phyloP scores from a whole-genome alignment of 1,140 invertebrate species.

The Anadara kagoshimensis region DNA sequence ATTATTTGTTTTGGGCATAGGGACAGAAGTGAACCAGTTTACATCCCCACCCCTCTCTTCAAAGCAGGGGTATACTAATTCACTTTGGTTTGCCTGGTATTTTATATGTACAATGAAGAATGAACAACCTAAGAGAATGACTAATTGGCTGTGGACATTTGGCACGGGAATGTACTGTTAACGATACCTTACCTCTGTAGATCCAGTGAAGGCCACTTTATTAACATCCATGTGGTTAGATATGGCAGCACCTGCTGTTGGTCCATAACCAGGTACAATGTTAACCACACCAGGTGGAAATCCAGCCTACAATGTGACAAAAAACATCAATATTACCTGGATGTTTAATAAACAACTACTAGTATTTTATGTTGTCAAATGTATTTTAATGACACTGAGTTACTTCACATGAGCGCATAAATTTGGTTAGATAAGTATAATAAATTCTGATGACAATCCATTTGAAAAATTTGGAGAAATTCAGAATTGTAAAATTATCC shows the following conservation, averaged over 20 bases:
- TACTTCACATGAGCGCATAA: too few species aligned
- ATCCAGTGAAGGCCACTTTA: constrained; percentile 93
- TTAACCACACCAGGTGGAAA: constrained; percentile 91
- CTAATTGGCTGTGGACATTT: not conserved
- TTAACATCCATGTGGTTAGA: constrained; percentile 83
- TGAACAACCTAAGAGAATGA: not conserved
- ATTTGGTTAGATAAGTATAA: too few species aligned
- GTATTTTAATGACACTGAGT: too few species aligned
- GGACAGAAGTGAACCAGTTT: too few species aligned
- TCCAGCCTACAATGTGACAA: constrained; percentile 77
- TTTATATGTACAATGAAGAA: too few species aligned
- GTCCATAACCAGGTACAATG: constrained; percentile 87
- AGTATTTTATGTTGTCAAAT: too few species aligned
- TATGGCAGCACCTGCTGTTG: constrained; percentile 87
- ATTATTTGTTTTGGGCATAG: too few species aligned
- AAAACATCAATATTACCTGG: too few species aligned
- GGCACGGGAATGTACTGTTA: not conserved
- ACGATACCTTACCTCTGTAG: constrained; percentile 81
- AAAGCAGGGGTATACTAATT: too few species aligned
- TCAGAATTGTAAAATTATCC: too few species aligned
- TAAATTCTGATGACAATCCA: not conserved
- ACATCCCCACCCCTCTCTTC: too few species aligned
- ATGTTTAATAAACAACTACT: not conserved
- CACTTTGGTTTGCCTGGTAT: too few species aligned
- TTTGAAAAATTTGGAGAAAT: not conserved